These are phyloP conservation scores for human DNA, from an alignment of 2,113 vertebrate genomes.

Conservation along the genomic window DNA sequence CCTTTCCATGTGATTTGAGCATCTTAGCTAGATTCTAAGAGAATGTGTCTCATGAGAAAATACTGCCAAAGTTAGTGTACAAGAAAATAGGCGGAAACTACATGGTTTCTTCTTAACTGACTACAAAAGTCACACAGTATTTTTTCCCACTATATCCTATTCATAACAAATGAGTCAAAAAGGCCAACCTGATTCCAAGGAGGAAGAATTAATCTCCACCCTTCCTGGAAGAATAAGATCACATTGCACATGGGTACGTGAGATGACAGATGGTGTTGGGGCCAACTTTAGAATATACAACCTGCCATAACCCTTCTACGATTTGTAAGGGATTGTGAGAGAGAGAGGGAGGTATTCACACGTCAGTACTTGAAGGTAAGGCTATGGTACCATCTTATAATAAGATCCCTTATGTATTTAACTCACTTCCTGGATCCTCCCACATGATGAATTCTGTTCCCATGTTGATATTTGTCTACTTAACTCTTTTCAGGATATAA, in stretches of 20 bases:
- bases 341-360: not conserved
- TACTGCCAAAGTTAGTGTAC: not conserved
- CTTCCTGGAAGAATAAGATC: not conserved
- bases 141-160: not conserved
- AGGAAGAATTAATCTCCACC: not conserved
- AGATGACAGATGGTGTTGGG: not conserved
- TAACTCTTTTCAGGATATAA: constrained; percentile 1
- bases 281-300: not conserved
- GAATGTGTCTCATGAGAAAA: not conserved
- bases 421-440: not conserved
- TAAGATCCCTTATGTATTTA: not conserved
- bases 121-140: not conserved
- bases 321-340: not conserved
- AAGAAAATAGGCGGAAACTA: not conserved
- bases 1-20: not conserved
- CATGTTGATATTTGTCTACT: not conserved
- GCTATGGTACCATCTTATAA: not conserved
- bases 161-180: not conserved
- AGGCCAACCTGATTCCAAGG: not conserved
- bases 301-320: not conserved
- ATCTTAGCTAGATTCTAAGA: not conserved
- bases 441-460: not conserved
- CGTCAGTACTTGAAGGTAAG: not conserved
- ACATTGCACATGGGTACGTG: not conserved
- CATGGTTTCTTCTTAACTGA: not conserved